Conservation (phyloP, 1,140 invertebrate genomes). For the Drosophila ananassae region DNA sequence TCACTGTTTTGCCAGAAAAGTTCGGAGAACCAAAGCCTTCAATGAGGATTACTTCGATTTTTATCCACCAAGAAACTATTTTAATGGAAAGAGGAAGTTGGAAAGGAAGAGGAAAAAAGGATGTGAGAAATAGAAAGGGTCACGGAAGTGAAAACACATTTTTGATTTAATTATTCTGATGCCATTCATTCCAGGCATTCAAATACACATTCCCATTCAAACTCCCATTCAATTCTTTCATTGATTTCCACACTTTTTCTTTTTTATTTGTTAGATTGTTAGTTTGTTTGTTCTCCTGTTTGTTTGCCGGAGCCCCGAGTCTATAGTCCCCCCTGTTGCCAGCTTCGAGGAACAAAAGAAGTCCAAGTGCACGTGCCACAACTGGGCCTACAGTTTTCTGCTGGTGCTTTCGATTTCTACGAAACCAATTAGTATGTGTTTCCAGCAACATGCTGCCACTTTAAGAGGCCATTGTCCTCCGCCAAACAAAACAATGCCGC, state of each 20-base stretch:
- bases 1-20: too few species aligned
- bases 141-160: slow-evolving; percentile 26
- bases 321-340: background rate
- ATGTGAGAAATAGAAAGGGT: background rate
- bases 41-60: too few species aligned
- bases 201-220: background rate
- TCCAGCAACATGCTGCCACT: slow-evolving; percentile 16
- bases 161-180: slow-evolving; percentile 33
- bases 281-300: background rate
- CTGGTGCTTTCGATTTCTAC: background rate
- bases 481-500: background rate
- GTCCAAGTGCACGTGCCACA: slow-evolving; percentile 1
- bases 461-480: slow-evolving; percentile 5
- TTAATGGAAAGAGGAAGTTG: slow-evolving; percentile 15
- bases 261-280: slow-evolving; percentile 4
- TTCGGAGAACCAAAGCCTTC: background rate
- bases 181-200: background rate
- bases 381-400: background rate
- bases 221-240: background rate
- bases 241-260: slow-evolving; percentile 4
- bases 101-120: too few species aligned
- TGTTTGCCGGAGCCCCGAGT: background rate
- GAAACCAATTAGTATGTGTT: slow-evolving; percentile 11
- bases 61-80: slow-evolving; percentile 21
- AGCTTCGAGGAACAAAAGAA: background rate